Evolutionary conservation across 2,888 invertebrate genomes (phyloP).

Genomic region (Pandemis cinnamomeana): DNA sequence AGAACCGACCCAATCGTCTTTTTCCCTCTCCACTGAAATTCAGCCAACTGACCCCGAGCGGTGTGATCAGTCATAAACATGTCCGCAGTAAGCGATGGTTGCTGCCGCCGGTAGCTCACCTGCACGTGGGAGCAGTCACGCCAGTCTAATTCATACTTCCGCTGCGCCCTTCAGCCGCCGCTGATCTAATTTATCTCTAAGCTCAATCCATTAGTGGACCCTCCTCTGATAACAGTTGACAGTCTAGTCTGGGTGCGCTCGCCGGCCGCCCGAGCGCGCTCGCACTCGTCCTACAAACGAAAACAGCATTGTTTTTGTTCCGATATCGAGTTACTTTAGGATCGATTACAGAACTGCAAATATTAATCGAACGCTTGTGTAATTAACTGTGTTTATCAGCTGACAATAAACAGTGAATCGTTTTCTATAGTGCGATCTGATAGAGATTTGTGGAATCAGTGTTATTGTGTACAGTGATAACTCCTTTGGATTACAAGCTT

Average conservation of each 20-base stretch:
- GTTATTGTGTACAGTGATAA: slow-evolving; percentile 41
- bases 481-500: slow-evolving; percentile 17
- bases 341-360: slow-evolving; percentile 36
- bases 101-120: slow-evolving; percentile 40
- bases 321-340: slow-evolving; percentile 34
- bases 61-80: slow-evolving; percentile 18
- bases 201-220: slow-evolving; percentile 76
- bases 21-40: not conserved
- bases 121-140: slow-evolving; percentile 52
- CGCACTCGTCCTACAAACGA: slow-evolving; percentile 50
- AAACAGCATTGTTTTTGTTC: slow-evolving; percentile 47
- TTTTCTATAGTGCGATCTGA: slow-evolving; percentile 10
- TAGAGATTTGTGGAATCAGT: slow-evolving; percentile 29
- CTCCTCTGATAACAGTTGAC: slow-evolving; percentile 74
- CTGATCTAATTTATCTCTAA: slow-evolving; percentile 77
- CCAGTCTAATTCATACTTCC: slow-evolving; percentile 71
- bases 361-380: slow-evolving; percentile 31
- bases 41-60: not conserved
- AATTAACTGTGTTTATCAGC: slow-evolving; percentile 15
- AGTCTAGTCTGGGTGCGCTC: slow-evolving; percentile 56
- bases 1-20: not conserved
- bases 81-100: slow-evolving; percentile 10
- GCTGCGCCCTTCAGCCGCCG: slow-evolving; percentile 71
- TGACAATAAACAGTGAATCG: slow-evolving; percentile 14
- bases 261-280: slow-evolving; percentile 55